Conservation (phyloP, 2,888 invertebrate genomes). For the Cremastinae sp. region DNA sequence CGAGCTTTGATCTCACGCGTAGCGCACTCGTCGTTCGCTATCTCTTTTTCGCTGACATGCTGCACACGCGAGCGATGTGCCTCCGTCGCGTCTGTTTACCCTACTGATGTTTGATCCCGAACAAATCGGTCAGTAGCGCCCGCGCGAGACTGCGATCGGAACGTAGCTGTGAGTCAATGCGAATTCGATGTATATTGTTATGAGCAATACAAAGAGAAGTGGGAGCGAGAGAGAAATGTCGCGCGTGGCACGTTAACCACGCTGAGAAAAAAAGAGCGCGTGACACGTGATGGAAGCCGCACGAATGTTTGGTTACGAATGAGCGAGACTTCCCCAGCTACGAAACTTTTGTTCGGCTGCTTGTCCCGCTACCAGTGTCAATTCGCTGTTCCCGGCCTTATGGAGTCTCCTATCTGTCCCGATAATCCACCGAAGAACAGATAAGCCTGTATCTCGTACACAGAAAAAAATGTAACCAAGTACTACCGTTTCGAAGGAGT, state of each 20-base stretch:
- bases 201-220: neutral
- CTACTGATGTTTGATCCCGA: constrained; percentile 30
- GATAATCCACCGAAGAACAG: constrained; percentile 25
- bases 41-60: constrained; percentile 15
- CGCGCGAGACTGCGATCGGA: constrained; percentile 17
- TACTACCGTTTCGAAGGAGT: neutral
- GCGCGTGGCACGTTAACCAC: no score
- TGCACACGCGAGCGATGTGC: neutral
- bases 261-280: constrained; percentile 22
- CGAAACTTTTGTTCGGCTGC: constrained; percentile 25
- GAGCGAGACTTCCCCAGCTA: constrained; percentile 19
- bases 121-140: constrained; percentile 31
- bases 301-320: constrained; percentile 35
- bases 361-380: constrained; percentile 7
- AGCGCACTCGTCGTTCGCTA: neutral
- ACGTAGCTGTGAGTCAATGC: constrained; percentile 40
- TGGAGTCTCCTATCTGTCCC: constrained; percentile 26
- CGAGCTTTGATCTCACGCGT: constrained; percentile 17
- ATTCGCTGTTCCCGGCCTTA: constrained; percentile 11
- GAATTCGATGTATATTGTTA: constrained; percentile 35
- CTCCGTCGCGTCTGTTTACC: neutral
- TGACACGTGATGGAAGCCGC: constrained; percentile 40
- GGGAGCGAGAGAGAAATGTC: neutral
- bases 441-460: neutral
- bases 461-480: neutral